Evolutionary conservation across 1,140 invertebrate genomes (phyloP), one percentile per base, ranked within the genome.

Genomic region (Latrodectus geometricus): DNA sequence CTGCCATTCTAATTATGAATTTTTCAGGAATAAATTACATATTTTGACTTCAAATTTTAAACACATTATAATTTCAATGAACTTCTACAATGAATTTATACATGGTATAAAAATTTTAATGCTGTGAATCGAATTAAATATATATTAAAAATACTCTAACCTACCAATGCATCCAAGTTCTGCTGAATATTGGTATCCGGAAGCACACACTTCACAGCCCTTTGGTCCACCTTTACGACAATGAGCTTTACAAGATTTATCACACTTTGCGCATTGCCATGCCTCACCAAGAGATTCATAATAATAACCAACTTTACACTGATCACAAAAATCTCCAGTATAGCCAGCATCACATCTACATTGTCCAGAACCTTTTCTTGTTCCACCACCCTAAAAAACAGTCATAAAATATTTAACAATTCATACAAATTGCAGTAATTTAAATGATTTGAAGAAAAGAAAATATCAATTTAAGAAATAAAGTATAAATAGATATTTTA

Each of bases 281-380:
- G 61, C 85, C 49, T 23, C 68, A 76, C 20, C 54, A 73, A 74
- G 81, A n/a, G 74, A 73, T 54, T 88, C 66, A 70, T 78, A 52
- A 78, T 95, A 99, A 91, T 95, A 97, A 17, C 94, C 94, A 84
- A 91, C 90, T 68, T 92, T 92, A 92, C 98, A 99, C 17, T 93
- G 90, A 83, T 95, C 93, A 92, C 98, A 99, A 52, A 93, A 90
- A 0, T 94, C 92, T 23, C 97, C 97, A 0, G 89, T 90, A 90
- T 99, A 99, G 0, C 96, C 97, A 48, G 90, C 89, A 90, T 98
- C 94, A 91, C 98, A 99, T 20, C 93, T 91, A 90, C 98, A 99
- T 80, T 95, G 94, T 0, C 98, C 98, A 90, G 95, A 97, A 9
- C 98, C 98, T 92, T 97, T 96, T 70, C 97, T 92, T 0, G 96